A percentile compares a stretch with the other conserved stretches of the same genome.
Evolutionary conservation across 2,888 invertebrate genomes (phyloP).

Genomic region (Polydrusus pterygomalis): DNA sequence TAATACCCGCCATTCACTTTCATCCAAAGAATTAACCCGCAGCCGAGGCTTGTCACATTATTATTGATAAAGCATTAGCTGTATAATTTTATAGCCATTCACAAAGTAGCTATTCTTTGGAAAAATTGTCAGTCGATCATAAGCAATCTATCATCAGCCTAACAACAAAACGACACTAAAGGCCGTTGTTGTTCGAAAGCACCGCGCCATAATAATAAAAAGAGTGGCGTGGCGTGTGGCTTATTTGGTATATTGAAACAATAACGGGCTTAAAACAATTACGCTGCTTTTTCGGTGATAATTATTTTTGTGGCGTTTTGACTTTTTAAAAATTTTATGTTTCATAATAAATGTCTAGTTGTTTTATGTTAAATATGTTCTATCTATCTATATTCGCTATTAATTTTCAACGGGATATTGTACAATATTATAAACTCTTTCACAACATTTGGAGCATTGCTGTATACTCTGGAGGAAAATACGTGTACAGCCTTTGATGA

Average conservation of each 20-base stretch:
- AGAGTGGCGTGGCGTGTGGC: conserved; percentile 21
- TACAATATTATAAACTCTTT: too few relatives aligned
- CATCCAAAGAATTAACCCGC: conserved; percentile 25
- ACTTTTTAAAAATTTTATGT: conserved; percentile 13
- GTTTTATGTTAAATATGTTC: too few relatives aligned
- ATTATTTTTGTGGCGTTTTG: neutral
- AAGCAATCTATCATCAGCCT: conserved; percentile 34
- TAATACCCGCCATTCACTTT: conserved; percentile 8
- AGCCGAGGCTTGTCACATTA: conserved; percentile 22
- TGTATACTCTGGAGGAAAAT: too few relatives aligned
- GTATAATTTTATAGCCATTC: conserved; percentile 41
- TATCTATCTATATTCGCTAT: too few relatives aligned
- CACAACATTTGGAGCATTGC: too few relatives aligned
- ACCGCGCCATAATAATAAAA: conserved; percentile 33
- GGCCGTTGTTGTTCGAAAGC: conserved; percentile 34
- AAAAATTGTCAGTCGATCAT: conserved; percentile 44
- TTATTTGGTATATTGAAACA: conserved; percentile 30
- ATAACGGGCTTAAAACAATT: conserved; percentile 24
- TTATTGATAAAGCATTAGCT: conserved; percentile 43
- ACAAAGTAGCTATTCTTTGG: conserved; percentile 37
- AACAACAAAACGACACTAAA: conserved; percentile 33
- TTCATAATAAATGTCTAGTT: too few relatives aligned
- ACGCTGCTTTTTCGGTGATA: neutral
- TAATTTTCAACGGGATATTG: too few relatives aligned
- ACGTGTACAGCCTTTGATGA: too few relatives aligned